Percentiles rank a stretch among this genome's conserved stretches.
Conservation (phyloP, 2,888 invertebrate species). For the Xestoiulus laeticollis region DNA sequence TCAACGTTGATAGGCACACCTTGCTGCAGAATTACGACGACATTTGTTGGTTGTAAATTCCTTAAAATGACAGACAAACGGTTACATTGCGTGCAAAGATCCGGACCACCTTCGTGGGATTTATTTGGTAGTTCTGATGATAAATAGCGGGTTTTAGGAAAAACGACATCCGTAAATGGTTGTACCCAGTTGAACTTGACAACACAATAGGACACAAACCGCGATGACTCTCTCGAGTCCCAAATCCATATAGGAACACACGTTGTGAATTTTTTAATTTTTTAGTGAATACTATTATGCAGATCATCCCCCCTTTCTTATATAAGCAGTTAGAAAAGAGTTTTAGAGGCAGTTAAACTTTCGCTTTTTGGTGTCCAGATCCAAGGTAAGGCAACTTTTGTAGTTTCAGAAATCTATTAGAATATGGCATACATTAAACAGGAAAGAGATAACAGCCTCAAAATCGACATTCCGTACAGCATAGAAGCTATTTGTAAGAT, state of each 20-base stretch:
- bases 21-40: neutral
- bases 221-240: neutral
- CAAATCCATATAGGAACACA: neutral
- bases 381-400: neutral
- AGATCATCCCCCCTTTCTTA: neutral
- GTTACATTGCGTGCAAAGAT: neutral
- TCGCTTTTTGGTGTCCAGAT: neutral
- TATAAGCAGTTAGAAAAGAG: neutral
- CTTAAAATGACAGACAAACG: neutral
- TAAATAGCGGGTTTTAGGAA: neutral
- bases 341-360: neutral
- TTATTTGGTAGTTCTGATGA: neutral
- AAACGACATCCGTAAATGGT: neutral
- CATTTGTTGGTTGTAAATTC: neutral
- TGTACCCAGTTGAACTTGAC: neutral
- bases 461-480: neutral
- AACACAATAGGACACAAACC: neutral
- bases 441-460: neutral
- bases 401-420: neutral
- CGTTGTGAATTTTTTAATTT: conserved; percentile 7
- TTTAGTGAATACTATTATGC: neutral
- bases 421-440: neutral
- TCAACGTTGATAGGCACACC: neutral
- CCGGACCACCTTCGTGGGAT: neutral
- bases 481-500: neutral